These are phyloP conservation scores for Acanthurus leucopareius DNA, from an alignment of 2,797 vertebrate species.

Conservation along the genomic window DNA sequence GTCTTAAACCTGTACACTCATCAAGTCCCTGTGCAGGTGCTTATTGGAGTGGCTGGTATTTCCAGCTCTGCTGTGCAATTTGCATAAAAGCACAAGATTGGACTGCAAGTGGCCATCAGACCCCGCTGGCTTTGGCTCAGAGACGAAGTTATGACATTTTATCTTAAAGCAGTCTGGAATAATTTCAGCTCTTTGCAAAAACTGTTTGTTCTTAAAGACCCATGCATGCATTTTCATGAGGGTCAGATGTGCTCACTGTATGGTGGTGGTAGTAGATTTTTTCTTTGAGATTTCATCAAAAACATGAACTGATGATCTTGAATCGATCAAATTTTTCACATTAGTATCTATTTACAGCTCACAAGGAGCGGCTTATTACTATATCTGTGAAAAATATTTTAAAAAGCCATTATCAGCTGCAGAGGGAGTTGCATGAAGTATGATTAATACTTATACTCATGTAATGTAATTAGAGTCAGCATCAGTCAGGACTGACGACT, in stretches of 20 bases:
- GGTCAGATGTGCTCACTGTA: not conserved
- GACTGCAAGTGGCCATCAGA: conserved; percentile 40
- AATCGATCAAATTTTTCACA: not conserved
- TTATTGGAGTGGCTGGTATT: conserved; percentile 36
- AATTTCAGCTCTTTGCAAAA: conserved; percentile 17
- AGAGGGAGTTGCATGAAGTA: not conserved
- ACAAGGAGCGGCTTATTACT: not conserved
- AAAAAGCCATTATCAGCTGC: not conserved
- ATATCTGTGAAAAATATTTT: too few relatives aligned
- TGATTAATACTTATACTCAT: not conserved
- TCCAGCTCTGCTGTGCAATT: conserved; percentile 49
- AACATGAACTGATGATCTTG: conserved; percentile 1
- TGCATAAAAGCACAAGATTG: conserved; percentile 58
- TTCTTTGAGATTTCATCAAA: not conserved
- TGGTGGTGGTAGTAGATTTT: not conserved
- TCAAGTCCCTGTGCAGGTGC: conserved; percentile 25
- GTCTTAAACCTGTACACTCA: conserved; percentile 3
- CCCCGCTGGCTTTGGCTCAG: conserved; percentile 15
- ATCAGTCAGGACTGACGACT: too few relatives aligned
- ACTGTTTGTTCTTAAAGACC: conserved; percentile 11
- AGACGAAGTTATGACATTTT: conserved; percentile 43
- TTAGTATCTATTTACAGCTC: not conserved
- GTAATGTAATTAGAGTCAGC: too few relatives aligned
- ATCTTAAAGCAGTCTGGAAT: conserved; percentile 13
- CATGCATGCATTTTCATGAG: not conserved